Base-by-base conservation (phyloP, 2,113 vertebrate genomes). In the Ailurus styani region DNA sequence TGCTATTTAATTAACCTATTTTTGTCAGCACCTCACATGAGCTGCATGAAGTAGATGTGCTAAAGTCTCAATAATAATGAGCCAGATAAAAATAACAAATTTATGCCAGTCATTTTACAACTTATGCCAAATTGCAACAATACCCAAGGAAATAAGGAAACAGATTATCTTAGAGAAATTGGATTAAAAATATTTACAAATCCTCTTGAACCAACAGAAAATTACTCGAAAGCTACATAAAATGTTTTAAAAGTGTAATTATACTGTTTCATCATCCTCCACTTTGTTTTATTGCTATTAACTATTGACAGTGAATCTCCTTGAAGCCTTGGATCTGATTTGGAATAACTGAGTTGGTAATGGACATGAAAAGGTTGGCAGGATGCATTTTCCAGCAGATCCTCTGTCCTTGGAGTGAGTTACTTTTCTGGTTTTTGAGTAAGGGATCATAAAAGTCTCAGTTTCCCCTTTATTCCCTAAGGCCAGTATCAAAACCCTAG, bases 1-100 rank as follows among this genome's bases (percentile, higher is more conserved):
- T 97, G 47, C 89, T 94, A 86, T 95, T 98, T 98, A 98, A 98
- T 98, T 97, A 98, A 98, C 98, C 97, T 98, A 84, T 34, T 98
- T 98, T 93, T 93, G 89, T 96, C 84, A 93, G 96, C 73, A 95
- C 95, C 96, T 98, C 88, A 9, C 82, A n/a, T 42, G 42, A 79
- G 83, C 96, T 47, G 18, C 13, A 0, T 95, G 97, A 93, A 98
- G 96, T 94, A n/a, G 40, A 47, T 73, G 34, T 25, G 72, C 90
- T 95, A 79, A 97, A 91, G 93, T 93, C 78, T 91, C 47, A 25
- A 78, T 62, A 97, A 96, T 92, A 25, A 97, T 37, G 55, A 94
- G 42, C 72, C 90, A 89, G 96, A 81, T 77, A 94, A 97, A 97
- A 97, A 97, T 93, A 95, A 96, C 95, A 91, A 90, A 97, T 93